Evolutionary conservation across 1,140 invertebrate species (phyloP), one percentile per base, ranked within the genome.

Genomic region (Octopus sinensis): DNA sequence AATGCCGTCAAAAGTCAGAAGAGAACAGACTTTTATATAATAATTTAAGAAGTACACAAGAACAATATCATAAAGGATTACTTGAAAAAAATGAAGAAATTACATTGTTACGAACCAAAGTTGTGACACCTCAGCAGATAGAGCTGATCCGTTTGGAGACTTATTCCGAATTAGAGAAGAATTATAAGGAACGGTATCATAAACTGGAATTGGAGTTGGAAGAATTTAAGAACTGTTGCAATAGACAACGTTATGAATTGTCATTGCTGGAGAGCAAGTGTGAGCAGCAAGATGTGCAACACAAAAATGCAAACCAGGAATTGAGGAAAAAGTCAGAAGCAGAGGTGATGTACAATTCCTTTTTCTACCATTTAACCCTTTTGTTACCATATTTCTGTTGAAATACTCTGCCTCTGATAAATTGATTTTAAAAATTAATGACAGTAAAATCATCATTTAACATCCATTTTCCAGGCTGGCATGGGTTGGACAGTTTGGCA

Each of bases 231-330:
- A 84, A 83, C 17, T 82, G 86, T 51, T 85, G 86, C 75, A 90
- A 86, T 79, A 88, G 87, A 81, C 80, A 89, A 9, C 86, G 88
- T 71, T 88, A 91, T 76, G 90, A 90, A 80, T 83, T 88, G n/a
- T 87, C 86, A 75, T 90, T 91, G 81, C 79, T 90, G 51, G 90
- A 89, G 83, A 86, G 89, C 4, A 89, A 90, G 82, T 90, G 88
- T 83, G 90, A 91, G 54, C 89, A 90, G 80, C 85, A 87, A 62
- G 85, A 84, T 52, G 76, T 83, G 10, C 88, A 90, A 80, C 86
- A 88, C 80, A 84, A 87, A 78, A 84, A 86, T 54, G 85, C 88
- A 54, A 9, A 90, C 30, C 85, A 88, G 30, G 90, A 91, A 79
- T 54, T 90, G 51, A 88, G 86, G 71, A 83, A 90, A 73, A 87